phyloP scores from a whole-genome alignment of 2,888 invertebrate genomes.

The Pyralis farinalis region DNA sequence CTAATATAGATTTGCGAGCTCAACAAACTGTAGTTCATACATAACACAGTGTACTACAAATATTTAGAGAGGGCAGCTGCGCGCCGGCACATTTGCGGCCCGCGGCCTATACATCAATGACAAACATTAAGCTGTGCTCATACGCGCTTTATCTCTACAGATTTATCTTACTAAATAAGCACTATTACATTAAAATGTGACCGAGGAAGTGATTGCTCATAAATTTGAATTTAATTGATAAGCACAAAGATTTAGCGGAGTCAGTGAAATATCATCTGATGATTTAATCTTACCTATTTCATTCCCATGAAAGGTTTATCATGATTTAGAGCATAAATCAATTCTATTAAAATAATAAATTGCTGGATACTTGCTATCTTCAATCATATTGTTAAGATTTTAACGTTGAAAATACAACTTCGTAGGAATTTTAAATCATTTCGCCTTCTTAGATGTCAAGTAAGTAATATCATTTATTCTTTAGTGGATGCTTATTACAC shows the following conservation, averaged over 20 bases:
- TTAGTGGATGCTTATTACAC: no score
- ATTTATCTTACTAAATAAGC: neutral
- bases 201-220: neutral
- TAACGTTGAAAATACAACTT: no score
- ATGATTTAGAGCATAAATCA: neutral
- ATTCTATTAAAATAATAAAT: neutral
- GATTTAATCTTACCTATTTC: constrained; percentile 3
- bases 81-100: constrained; percentile 32
- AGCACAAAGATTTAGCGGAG: neutral
- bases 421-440: no score
- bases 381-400: no score
- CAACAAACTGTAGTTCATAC: constrained; percentile 61
- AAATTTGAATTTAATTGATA: neutral
- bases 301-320: neutral
- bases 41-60: constrained; percentile 50
- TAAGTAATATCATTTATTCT: no score
- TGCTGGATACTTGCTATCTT: neutral
- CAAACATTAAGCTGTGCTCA: constrained; percentile 29
- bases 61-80: constrained; percentile 63
- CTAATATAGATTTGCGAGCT: constrained; percentile 61
- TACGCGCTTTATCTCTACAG: constrained; percentile 13
- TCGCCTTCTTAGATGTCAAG: no score
- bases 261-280: neutral
- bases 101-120: constrained; percentile 53
- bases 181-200: neutral